Base-by-base conservation (phyloP, 2,888 invertebrate species). In the Tenthredo livida region DNA sequence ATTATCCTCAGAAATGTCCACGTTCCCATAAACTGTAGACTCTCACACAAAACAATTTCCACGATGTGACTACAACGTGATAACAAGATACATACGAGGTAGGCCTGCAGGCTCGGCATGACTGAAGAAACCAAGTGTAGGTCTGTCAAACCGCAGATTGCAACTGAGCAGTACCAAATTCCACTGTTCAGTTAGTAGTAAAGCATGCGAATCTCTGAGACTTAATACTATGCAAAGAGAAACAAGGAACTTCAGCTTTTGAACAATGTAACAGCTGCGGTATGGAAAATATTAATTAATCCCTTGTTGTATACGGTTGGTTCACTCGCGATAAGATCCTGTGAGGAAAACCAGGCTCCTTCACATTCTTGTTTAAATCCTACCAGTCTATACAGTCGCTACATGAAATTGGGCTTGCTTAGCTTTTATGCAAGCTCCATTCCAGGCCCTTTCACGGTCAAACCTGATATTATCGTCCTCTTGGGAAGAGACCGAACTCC, bases 191-290 rank as follows among this genome's bases (percentile, higher is more conserved):
- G 40, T 70, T 40, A 70, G 70, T 33, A 29, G 70, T 37, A 33
- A n/a, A 40, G 70, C 9, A n/a, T 37, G 9, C 29, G 70, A n/a
- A 37, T 70, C 37, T 7, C 37, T 17, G 7, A 37, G 40, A 37
- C 37, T 70, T 37, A n/a, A 37, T 37, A 70, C n/a, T n/a, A 70
- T 37, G 33, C 37, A 70, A 33, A 37, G 37, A 70, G 37, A 29
- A 37, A 33, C 37, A 37, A 70, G n/a, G 10, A 37, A 70, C 29
- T 67, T n/a, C 7, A 54, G 54, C 54, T 54, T 54, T 54, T 54
- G 54, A 54, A 54, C 54, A 54, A 54, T 70, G 73, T 73, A 73
- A 12, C 25, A 43, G 73, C 43, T 73, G 40, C n/a, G 43, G 73
- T 0, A 73, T 73, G 73, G 40, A 67, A 21, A 21, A 40, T 73